A percentile compares a stretch with the other conserved stretches of the same genome.
Evolutionary conservation across 2,888 invertebrate species (phyloP).

Genomic region (Gari tellinella): DNA sequence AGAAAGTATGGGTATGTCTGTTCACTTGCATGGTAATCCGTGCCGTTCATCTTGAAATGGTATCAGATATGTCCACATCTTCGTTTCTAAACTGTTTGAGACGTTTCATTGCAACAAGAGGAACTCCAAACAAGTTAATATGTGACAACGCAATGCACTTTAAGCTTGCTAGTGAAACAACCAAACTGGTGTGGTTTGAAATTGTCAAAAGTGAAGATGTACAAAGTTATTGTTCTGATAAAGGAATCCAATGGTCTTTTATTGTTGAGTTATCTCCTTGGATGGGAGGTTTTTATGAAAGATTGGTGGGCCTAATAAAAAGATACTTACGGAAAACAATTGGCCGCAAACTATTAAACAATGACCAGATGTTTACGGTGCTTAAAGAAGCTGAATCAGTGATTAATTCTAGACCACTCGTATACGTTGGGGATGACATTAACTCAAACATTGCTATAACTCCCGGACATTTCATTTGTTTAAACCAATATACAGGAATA

Average conservation of each 20-base stretch:
- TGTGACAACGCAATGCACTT: constrained; percentile 25
- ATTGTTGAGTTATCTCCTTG: constrained; percentile 14
- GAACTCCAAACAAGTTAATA: constrained; percentile 19
- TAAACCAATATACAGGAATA: constrained; percentile 15
- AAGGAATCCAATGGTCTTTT: constrained; percentile 14
- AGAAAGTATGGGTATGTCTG: constrained; percentile 6
- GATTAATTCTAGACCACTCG: constrained; percentile 5
- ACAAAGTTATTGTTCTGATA: constrained; percentile 12
- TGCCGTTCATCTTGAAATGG: constrained; percentile 5
- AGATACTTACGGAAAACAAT: constrained; percentile 17
- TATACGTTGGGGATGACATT: constrained; percentile 14
- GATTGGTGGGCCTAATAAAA: constrained; percentile 21
- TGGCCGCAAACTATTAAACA: constrained; percentile 4
- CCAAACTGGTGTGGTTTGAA: constrained; percentile 3
- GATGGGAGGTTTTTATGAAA: constrained; percentile 9
- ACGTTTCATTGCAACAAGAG: constrained; percentile 28
- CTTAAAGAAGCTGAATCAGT: constrained; percentile 10
- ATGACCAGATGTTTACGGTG: constrained; percentile 5
- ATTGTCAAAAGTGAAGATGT: constrained; percentile 14
- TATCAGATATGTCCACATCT: constrained; percentile 8
- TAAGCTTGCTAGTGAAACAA: constrained; percentile 9
- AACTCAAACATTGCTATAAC: constrained; percentile 2
- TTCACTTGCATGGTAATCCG: constrained; percentile 7
- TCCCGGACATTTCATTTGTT: constrained; percentile 3
- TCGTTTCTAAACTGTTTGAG: constrained; percentile 27